These are phyloP conservation scores for Sebastes alutus DNA, from an alignment of 2,797 vertebrate species.

Conservation along the genomic window DNA sequence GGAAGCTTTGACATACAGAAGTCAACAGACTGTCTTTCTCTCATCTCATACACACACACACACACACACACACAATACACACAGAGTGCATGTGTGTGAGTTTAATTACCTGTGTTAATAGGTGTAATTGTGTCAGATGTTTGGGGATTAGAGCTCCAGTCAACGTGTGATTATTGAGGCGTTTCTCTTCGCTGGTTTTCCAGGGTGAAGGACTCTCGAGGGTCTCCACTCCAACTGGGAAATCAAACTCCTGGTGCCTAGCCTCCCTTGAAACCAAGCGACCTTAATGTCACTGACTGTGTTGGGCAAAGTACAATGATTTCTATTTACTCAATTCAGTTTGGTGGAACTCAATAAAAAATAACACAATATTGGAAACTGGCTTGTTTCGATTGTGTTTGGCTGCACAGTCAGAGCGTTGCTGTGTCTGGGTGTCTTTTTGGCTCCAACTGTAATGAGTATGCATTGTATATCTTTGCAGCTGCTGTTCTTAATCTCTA, in stretches of 20 bases:
- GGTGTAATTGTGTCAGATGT: slow-evolving; percentile 65
- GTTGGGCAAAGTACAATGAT: slow-evolving; percentile 1
- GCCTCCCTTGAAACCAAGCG: slow-evolving; percentile 7
- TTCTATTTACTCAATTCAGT: slow-evolving; percentile 14
- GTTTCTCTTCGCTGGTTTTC: slow-evolving; percentile 58
- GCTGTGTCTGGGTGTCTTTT: neutral
- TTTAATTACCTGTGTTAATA: slow-evolving; percentile 68
- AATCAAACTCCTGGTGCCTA: slow-evolving; percentile 43
- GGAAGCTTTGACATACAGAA: neutral
- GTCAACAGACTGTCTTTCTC: neutral
- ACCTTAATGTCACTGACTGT: slow-evolving; percentile 27
- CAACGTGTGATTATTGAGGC: slow-evolving; percentile 46
- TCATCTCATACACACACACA: neutral
- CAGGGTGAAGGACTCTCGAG: slow-evolving; percentile 35
- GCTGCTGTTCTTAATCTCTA: neutral
- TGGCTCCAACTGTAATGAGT: neutral
- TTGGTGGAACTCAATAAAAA: slow-evolving; percentile 7
- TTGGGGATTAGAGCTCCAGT: slow-evolving; percentile 52
- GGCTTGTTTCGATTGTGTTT: neutral
- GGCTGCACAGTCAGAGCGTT: neutral
- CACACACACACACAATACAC: neutral
- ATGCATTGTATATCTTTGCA: neutral
- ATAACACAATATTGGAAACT: neutral
- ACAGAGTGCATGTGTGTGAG: neutral
- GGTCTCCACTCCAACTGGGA: slow-evolving; percentile 31